Conservation (phyloP, 2,113 vertebrate species). For the Bettongia penicillata region DNA sequence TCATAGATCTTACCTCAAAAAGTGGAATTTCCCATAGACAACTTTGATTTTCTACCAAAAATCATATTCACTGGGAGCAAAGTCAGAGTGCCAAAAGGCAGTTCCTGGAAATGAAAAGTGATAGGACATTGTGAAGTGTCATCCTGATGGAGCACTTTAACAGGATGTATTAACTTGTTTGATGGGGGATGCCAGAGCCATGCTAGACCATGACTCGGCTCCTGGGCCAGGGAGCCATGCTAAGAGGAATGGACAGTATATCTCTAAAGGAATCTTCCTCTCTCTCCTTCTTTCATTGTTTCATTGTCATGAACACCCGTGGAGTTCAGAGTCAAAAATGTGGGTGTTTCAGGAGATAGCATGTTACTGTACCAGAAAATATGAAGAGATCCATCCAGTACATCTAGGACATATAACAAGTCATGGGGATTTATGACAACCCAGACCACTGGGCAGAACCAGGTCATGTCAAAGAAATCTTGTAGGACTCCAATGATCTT, state of each 20-base stretch:
- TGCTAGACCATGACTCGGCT: neutral
- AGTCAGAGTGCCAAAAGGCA: neutral
- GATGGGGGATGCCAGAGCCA: neutral
- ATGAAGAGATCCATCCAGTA: neutral
- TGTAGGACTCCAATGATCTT: neutral
- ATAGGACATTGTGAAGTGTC: neutral
- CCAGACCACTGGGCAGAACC: neutral
- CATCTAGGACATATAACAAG: neutral
- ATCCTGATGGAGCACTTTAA: neutral
- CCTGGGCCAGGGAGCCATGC: neutral
- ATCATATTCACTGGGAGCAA: neutral
- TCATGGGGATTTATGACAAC: neutral
- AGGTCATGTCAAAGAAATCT: neutral
- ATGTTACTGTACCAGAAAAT: neutral
- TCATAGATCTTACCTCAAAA: neutral
- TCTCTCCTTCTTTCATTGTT: neutral
- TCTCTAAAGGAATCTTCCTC: neutral
- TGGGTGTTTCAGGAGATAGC: neutral
- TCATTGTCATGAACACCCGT: neutral
- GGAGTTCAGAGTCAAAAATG: neutral
- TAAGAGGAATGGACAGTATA: neutral
- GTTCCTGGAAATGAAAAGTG: neutral
- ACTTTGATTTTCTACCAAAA: neutral
- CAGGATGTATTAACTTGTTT: neutral
- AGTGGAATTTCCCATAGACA: neutral